Percentiles rank a stretch among this genome's conserved stretches.
These are phyloP conservation scores for Scomber scombrus DNA, from an alignment of 2,113 vertebrate genomes.

Conservation along the genomic window DNA sequence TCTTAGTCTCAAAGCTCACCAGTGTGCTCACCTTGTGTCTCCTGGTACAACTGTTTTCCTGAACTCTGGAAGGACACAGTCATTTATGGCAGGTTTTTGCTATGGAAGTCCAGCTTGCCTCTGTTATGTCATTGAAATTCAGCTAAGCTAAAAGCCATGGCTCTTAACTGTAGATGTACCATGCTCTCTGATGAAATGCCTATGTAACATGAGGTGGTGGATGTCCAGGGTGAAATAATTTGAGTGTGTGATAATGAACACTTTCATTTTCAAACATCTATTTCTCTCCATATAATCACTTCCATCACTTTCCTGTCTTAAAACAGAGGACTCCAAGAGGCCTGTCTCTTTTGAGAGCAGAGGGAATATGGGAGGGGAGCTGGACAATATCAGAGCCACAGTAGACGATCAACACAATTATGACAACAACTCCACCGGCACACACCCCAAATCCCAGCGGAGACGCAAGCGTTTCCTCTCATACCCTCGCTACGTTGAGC, in stretches of 20 bases:
- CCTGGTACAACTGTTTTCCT: slow-evolving; percentile 48
- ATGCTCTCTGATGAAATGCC: slow-evolving; percentile 22
- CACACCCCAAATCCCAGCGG: slow-evolving; percentile 71
- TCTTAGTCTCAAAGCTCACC: slow-evolving; percentile 22
- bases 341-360: slow-evolving; percentile 72
- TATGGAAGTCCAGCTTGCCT: slow-evolving; percentile 23
- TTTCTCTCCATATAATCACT: not conserved
- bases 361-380: slow-evolving; percentile 80
- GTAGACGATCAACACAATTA: slow-evolving; percentile 64
- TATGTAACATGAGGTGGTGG: not conserved
- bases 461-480: slow-evolving; percentile 95
- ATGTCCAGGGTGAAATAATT: not conserved
- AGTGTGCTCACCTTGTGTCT: slow-evolving; percentile 41
- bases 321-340: slow-evolving; percentile 82
- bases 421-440: slow-evolving; percentile 66
- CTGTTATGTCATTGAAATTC: slow-evolving; percentile 68
- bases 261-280: not conserved
- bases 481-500: slow-evolving; percentile 97
- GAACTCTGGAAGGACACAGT: slow-evolving; percentile 38
- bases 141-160: slow-evolving; percentile 37
- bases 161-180: slow-evolving; percentile 32
- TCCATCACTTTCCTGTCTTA: slow-evolving; percentile 6
- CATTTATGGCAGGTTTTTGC: slow-evolving; percentile 35
- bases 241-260: not conserved
- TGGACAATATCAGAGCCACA: slow-evolving; percentile 77